Evolutionary conservation across 2,888 invertebrate species (phyloP).

Genomic region (Pemphredon lugubris): DNA sequence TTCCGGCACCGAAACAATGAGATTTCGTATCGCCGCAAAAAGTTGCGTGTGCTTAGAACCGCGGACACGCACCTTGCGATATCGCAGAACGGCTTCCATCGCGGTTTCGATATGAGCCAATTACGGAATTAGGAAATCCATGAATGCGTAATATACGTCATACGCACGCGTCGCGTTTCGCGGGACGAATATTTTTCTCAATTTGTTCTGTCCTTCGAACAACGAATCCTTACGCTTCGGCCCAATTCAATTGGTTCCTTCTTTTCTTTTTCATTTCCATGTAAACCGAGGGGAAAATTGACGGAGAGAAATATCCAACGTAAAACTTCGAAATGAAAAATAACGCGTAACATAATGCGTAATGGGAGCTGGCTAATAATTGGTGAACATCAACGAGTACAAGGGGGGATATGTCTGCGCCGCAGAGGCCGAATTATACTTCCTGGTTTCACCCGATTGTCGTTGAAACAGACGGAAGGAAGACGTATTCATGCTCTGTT

Average conservation of each 20-base stretch:
- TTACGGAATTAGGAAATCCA: slow-evolving; percentile 59
- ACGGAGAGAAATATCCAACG: no score
- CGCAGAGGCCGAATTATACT: slow-evolving; percentile 59
- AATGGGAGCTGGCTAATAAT: neutral
- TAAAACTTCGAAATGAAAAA: no score
- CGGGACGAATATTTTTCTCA: no score
- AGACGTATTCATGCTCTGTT: slow-evolving; percentile 79
- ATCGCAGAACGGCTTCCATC: neutral
- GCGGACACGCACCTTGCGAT: neutral
- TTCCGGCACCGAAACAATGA: slow-evolving; percentile 38
- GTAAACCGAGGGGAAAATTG: no score
- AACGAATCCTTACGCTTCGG: no score
- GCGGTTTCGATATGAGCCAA: slow-evolving; percentile 43
- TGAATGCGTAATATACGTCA: slow-evolving; percentile 28
- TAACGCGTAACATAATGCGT: no score
- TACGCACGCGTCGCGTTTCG: no score
- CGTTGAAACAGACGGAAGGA: slow-evolving; percentile 67
- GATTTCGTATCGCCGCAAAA: slow-evolving; percentile 45
- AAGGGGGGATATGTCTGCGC: slow-evolving; percentile 26
- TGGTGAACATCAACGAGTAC: neutral
- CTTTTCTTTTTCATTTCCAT: no score
- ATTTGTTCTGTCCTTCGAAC: no score
- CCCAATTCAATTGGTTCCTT: no score
- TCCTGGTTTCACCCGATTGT: slow-evolving; percentile 74
- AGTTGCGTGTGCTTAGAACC: slow-evolving; percentile 24